Base-by-base conservation (phyloP, 2,888 invertebrate genomes). In the Cylloceria caligata region DNA sequence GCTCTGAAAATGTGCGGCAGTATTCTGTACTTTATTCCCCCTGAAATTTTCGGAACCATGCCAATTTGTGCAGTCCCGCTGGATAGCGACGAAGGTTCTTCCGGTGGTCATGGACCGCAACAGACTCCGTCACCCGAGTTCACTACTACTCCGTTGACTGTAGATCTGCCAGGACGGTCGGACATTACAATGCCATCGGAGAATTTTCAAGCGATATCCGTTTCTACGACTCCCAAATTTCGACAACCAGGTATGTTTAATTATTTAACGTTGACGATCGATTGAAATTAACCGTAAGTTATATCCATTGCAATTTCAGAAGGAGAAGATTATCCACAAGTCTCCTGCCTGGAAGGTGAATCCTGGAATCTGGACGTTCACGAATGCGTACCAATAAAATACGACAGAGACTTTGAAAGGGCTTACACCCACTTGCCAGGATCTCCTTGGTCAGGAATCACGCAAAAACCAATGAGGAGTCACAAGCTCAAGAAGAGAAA, bases 301-400 rank as follows among this genome's bases (percentile, higher is more conserved):
- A 13, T 42, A 3, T 13, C 16, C n/a, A 5, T n/a, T 45, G 5
- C 4, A 57, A 52, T 52, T 52, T 11, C 64, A 83, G 81, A 84
- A 72, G 84, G 84, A 13, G 84, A 81, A 39, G 87, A 88, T 83
- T 87, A 87, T 82, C 87, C 84, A 13, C 75, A 83, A 83, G 65
- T 80, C 65, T 88, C 87, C 55, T 87, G 86, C 68, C 74, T 82
- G 65, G 84, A 84, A 67, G 83, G 82, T 80, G 82, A 86, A 84
- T 84, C 84, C 34, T 84, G 84, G 84, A 85, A 83, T 75, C 73
- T 67, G 39, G 84, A 86, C 49, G 79, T 80, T 57, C 73, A 85
- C 60, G 86, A 87, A 68, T 87, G 86, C 77, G 84, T 86, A 34
- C 83, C 84, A 34, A 84, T 83, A 55, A 86, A 85, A 74, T 82